Evolutionary conservation across 2,888 invertebrate genomes (phyloP), one percentile per base, ranked within the genome.

Genomic region (Strigamia maritima): DNA sequence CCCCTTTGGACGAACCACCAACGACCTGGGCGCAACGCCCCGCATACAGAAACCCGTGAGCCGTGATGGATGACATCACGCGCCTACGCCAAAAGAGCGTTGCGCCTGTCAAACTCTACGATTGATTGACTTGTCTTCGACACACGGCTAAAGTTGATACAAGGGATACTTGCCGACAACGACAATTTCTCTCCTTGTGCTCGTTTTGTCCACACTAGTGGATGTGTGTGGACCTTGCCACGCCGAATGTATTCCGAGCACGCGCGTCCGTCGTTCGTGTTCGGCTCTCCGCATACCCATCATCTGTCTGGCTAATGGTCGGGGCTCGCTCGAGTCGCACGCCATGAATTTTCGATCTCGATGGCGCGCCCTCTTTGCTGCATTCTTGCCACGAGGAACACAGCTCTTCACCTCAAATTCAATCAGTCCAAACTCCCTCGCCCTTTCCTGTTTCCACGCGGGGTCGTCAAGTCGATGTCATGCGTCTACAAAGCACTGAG

Each of bases 331-430:
- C 22, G 40, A 75, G 75, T 40, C 38, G 38, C 75, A 35, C 70
- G 70, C 75, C 75, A 75, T 75, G 75, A 75, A 75, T 75, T 75
- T 75, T 75, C 75, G 75, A 75, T 75, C 75, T 40, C 75, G 40
- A n/a, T 40, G 75, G 75, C 40, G 75, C 31, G 35, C 38, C 38
- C 75, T 75, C 75, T 75, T 75, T 40, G 35, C 31, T 22, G 75
- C 75, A 35, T 75, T 75, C 38, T 38, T 40, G 35, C 40, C 75
- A 75, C 40, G 40, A 75, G 40, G 75, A 38, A 75, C 40, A 22
- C 75, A 40, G 75, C 38, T 35, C 75, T 40, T 75, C 75, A 35
- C 75, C 40, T 75, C 75, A 35, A 35, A 75, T 75, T 40, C 35
- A 38, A 38, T 40, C 75, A 35, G 38, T 40, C 75, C 35, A 28